Evolutionary conservation across 2,113 vertebrate genomes (phyloP).

Genomic region (Piliocolobus tephrosceles): DNA sequence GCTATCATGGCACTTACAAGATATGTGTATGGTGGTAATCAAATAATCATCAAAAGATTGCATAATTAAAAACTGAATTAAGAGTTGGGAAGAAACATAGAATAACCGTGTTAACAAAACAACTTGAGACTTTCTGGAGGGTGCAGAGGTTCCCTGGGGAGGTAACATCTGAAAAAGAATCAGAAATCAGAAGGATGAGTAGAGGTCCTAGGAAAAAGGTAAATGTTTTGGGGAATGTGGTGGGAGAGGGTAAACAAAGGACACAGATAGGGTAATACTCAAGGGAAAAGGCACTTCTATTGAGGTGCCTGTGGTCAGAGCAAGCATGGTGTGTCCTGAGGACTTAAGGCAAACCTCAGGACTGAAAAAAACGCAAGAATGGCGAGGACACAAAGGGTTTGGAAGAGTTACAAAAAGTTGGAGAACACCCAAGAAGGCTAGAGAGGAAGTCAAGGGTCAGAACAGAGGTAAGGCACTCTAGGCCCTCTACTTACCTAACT

Average conservation of each 20-base stretch:
- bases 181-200: neutral
- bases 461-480: neutral
- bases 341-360: neutral
- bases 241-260: neutral
- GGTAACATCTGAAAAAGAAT: neutral
- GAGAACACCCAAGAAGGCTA: neutral
- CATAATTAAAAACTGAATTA: neutral
- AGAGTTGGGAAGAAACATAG: neutral
- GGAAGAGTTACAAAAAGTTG: neutral
- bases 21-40: neutral
- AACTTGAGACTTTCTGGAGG: neutral
- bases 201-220: neutral
- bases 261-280: neutral
- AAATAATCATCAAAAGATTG: neutral
- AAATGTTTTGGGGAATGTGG: neutral
- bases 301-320: neutral
- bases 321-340: neutral
- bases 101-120: neutral
- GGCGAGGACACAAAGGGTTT: neutral
- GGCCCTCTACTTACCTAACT: neutral
- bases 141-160: neutral
- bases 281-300: neutral
- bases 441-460: neutral
- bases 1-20: neutral
- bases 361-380: neutral